Evolutionary conservation across 1,140 invertebrate genomes (phyloP), one percentile per base, ranked within the genome.

Genomic region (Atta cephalotes): DNA sequence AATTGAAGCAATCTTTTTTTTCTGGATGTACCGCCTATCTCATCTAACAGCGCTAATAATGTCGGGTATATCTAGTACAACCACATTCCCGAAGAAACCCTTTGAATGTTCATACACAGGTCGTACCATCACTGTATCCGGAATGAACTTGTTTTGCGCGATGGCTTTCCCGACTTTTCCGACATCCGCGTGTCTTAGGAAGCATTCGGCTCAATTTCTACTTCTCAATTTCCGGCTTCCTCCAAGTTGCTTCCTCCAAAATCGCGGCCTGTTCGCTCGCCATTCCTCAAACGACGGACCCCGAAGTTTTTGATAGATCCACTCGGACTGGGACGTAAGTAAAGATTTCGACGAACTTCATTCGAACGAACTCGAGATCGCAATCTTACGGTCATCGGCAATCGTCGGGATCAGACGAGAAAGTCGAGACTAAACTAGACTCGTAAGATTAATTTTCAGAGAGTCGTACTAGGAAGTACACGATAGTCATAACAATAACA

Each of bases 391-490:
- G 56, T n/a, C 12, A 49, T 78, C 6, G 16, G 14, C 18, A n/a
- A 39, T 78, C 51, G 49, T 6, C 66, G n/a, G 39, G 14, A 70
- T 25, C 16, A 35, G 5, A 6, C 28, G n/a, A 21, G 45, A 56
- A 31, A 74, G 31, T 10, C 25, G 45, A 35, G 39, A 88, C 76
- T 85, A 58, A 25, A 56, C 35, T 49, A 60, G 80, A 66, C 28
- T 88, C 71, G 81, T 81, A n/a, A 74, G 58, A 91, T 84, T 90
- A 88, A 90, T 88, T 91, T 71, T 85, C 85, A 7, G 10, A 7
- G 9, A 68, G 4, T 10, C 49, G 72, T 16, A 72, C 39, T 21
- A 6, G 39, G 14, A 14, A 51, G 25, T 16, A 5, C n/a, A 0
- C 0, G 58, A 18, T 9, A 28, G 10, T 18, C 14, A 56, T 53